Base-by-base conservation (phyloP, 2,113 vertebrate genomes). In the Pleuronectes platessa region DNA sequence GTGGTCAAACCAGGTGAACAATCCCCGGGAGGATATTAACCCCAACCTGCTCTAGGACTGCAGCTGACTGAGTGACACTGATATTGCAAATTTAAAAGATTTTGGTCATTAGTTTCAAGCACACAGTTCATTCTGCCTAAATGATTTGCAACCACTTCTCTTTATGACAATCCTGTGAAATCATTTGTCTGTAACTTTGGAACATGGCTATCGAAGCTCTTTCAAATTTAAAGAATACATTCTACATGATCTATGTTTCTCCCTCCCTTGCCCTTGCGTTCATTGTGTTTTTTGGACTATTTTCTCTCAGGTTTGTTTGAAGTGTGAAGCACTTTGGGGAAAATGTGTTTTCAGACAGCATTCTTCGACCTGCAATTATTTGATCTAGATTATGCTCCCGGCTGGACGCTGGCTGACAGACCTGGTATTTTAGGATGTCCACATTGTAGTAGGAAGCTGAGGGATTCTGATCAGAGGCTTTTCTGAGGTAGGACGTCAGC, bases 391-490 rank as follows among this genome's bases (percentile, higher is more conserved):
- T 14, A n/a, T 8, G 62, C 24, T 61, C 37, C 17, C 0, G 12
- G n/a, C 24, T 56, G 0, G 5, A 10, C 21, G 17, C 11, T n/a
- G 54, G 49, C 23, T 24, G 24, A 79, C 75, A 27, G 64, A 99
- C 98, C 97, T 99, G 98, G 93, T 99, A 99, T 81, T 99, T 99
- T 26, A 99, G 92, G 90, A 98, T 95, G 91, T 99, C 97, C 80
- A 98, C 95, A n/a, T 99, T 99, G 64, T 98, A 98, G 71, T 99
- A 99, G 74, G 97, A 98, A 65, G 97, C 96, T 74, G 96, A 89
- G 61, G 98, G 97, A 89, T 96, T 99, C 90, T 98, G 97, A 76
- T 99, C 97, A 21, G 96, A 96, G 68, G 95, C 88, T 89, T 98
- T 99, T 93, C 95, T 97, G 96, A 99, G 97, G 96, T 97, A 99